Evolutionary conservation across 2,888 invertebrate genomes (phyloP).

Genomic region (Oligia fasciuncula): DNA sequence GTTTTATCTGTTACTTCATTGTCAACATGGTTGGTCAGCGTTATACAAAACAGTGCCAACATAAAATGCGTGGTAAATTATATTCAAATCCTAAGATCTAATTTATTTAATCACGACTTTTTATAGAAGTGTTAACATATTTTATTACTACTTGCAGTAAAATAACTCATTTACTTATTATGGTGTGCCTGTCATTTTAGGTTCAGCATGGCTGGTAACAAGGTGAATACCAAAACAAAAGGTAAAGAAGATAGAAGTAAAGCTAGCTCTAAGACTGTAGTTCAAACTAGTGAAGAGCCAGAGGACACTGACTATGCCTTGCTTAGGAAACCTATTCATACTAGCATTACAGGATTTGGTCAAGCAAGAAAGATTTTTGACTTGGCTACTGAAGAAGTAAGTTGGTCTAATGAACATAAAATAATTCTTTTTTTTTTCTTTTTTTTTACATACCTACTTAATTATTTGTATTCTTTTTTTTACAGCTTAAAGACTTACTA

Average conservation of each 20-base stretch:
- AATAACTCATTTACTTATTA: slow-evolving; percentile 19
- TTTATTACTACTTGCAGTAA: neutral
- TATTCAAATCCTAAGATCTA: slow-evolving; percentile 23
- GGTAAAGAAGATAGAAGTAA: slow-evolving; percentile 83
- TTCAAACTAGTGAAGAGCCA: slow-evolving; percentile 79
- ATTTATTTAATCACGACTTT: slow-evolving; percentile 8
- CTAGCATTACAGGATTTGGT: slow-evolving; percentile 92
- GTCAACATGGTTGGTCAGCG: slow-evolving; percentile 75
- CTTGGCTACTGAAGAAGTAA: slow-evolving; percentile 94
- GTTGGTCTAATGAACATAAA: slow-evolving; percentile 52
- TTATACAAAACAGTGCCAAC: slow-evolving; percentile 73
- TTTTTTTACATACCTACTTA: neutral
- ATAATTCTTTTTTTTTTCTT: neutral
- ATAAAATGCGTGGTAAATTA: slow-evolving; percentile 49
- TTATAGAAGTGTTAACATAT: neutral
- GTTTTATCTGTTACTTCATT: slow-evolving; percentile 67
- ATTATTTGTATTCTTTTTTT: slow-evolving; percentile 40
- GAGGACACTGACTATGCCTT: slow-evolving; percentile 89
- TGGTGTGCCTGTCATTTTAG: slow-evolving; percentile 56
- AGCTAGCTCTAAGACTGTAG: slow-evolving; percentile 74
- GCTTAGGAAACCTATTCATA: slow-evolving; percentile 92
- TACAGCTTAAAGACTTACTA: slow-evolving; percentile 93
- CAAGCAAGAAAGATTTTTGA: slow-evolving; percentile 93
- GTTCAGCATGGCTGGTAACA: slow-evolving; percentile 85
- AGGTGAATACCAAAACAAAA: slow-evolving; percentile 83